Evolutionary conservation across 2,797 vertebrate genomes (phyloP).

Genomic region (Botia almorhae): DNA sequence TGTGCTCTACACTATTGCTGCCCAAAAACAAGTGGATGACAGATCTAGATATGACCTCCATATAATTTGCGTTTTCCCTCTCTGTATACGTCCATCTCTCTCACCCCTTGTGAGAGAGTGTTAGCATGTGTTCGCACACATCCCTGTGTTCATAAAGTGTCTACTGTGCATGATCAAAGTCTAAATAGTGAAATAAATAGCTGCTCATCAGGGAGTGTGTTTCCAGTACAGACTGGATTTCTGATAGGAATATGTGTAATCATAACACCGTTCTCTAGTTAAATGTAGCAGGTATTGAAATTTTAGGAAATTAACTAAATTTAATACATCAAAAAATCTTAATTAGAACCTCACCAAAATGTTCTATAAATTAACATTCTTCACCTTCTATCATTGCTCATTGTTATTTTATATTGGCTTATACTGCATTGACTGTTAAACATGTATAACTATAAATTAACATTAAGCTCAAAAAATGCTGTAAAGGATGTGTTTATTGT

Average conservation of each 20-base stretch:
- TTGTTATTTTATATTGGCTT: neutral
- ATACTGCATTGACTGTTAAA: neutral
- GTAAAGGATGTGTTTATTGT: neutral
- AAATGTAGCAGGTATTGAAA: slow-evolving; percentile 19
- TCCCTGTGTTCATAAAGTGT: slow-evolving; percentile 56
- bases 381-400: no score
- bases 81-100: slow-evolving; percentile 61
- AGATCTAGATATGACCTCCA: slow-evolving; percentile 41
- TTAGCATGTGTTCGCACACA: slow-evolving; percentile 29
- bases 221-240: slow-evolving; percentile 54
- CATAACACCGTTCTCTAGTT: slow-evolving; percentile 64
- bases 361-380: neutral
- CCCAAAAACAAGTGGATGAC: slow-evolving; percentile 35
- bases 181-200: slow-evolving; percentile 55
- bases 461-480: neutral
- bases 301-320: neutral
- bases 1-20: slow-evolving; percentile 66
- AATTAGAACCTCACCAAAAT: neutral
- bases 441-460: neutral
- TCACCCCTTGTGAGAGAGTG: slow-evolving; percentile 24
- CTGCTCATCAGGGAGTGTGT: slow-evolving; percentile 54
- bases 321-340: neutral
- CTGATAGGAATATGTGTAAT: slow-evolving; percentile 68
- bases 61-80: neutral
- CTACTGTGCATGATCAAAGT: slow-evolving; percentile 57